Evolutionary conservation across 1,140 invertebrate genomes (phyloP), one percentile per base, ranked within the genome.

Genomic region (Chironomus striatipennis): DNA sequence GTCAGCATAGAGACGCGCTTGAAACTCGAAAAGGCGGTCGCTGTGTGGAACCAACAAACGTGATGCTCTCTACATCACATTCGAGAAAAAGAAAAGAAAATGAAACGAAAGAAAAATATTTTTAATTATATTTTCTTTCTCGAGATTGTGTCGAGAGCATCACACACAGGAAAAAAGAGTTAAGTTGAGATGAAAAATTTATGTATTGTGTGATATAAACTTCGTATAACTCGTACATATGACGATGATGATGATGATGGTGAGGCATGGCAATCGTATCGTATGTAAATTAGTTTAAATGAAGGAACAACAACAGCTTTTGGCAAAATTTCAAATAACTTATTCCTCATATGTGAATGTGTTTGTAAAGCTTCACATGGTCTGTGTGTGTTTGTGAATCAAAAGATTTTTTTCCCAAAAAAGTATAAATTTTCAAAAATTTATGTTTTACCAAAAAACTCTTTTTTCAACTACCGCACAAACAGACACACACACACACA

Each of bases 41-140:
- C 47, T 57, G 47, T 57, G 47, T 57, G 47, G 47, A 57, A 57
- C 47, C 47, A 57, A 57, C 47, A 57, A 57, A 57, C 47, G 47
- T 57, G 47, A 57, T 57, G 47, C 47, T 57, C 47, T 57, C 12
- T n/a, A 57, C 12, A n/a, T n/a, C 47, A n/a, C 47, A 57, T 12
- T 57, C n/a, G 47, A 57, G 43, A 47, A 47, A 47, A 47, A 47
- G n/a, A 57, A 57, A n/a, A 57, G 47, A 57, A 57, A 57, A 57
- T n/a, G 47, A 57, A 57, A n/a, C 5, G 12, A n/a, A 57, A 57
- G 47, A 57, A 57, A 57, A n/a, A 15, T n/a, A 15, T 57, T 12
- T 57, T 57, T 15, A 57, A 57, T 57, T 57, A 34, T 34, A 34
- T 34, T 34, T 34, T 34, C 24, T 34, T 34, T 34, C 24, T 34